phyloP scores from a whole-genome alignment of 2,888 invertebrate species.

The Notocelia uddmanniana region DNA sequence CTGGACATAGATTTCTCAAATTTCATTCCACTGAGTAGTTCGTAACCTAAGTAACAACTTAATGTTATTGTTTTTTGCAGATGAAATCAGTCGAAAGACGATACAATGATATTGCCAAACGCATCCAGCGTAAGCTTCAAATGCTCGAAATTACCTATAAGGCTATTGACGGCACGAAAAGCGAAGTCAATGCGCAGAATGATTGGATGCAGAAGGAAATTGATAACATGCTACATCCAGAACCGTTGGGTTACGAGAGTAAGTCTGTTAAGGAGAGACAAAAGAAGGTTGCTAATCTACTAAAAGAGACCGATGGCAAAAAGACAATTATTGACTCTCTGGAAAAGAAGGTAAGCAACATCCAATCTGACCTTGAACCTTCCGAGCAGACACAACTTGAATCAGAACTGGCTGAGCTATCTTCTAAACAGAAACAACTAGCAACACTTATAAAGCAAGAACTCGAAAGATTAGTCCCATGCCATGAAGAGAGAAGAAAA shows the following conservation, averaged over 20 bases:
- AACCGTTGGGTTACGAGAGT: conserved; percentile 91
- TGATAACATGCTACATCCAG: conserved; percentile 87
- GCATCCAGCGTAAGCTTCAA: conserved; percentile 93
- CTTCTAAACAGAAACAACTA: conserved; percentile 91
- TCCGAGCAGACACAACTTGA: conserved; percentile 93
- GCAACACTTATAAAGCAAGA: conserved; percentile 90
- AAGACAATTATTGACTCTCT: conserved; percentile 93
- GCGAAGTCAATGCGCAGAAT: conserved; percentile 92
- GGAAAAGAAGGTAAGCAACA: conserved; percentile 92
- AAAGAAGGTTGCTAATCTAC: conserved; percentile 89
- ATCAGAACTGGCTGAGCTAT: conserved; percentile 89
- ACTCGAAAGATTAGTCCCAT: conserved; percentile 89
- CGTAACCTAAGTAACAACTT: background rate
- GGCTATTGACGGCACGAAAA: conserved; percentile 92
- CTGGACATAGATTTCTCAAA: too few relatives aligned
- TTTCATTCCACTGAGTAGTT: too few relatives aligned
- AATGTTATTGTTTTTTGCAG: conserved; percentile 65
- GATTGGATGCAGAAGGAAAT: conserved; percentile 93
- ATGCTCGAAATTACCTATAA: conserved; percentile 93
- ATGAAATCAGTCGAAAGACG: conserved; percentile 93
- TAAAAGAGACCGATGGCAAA: conserved; percentile 95
- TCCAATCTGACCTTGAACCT: conserved; percentile 94
- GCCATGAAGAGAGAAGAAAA: conserved; percentile 90
- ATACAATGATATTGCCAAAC: conserved; percentile 93
- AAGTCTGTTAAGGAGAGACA: conserved; percentile 91